Evolutionary conservation across 2,888 invertebrate genomes (phyloP), one percentile per base, ranked within the genome.

Genomic region (Drosophila rellima): DNA sequence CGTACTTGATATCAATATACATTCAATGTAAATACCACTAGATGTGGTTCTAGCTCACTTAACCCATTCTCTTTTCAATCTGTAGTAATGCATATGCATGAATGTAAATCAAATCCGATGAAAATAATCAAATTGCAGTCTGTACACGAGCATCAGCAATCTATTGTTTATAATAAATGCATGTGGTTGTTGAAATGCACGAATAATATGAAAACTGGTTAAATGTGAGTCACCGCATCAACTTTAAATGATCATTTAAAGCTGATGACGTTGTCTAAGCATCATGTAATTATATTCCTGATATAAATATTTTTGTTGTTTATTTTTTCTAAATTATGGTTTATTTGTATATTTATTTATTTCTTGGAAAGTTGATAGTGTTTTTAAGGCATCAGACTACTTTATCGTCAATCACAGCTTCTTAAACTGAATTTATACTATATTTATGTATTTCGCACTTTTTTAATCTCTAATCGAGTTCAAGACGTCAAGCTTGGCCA

Each of bases 141-240:
- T 42, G 42, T 42, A 44, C 42, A 42, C 31, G 48, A 48, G 48
- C 48, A 45, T 2, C 31, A 42, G 18, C 11, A 7, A 8, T 3
- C 42, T 33, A 39, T 66, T 74, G 70, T 59, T 70, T 72, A 74
- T 10, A 54, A 33, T 15, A 39, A 51, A 45, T 59, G 40, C 54
- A 67, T 33, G 29, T 31, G 31, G n/a, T 8, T 4, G n/a, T n/a
- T 26, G n/a, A 13, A 44, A 15, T 23, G 37, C 0, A 13, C 33
- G 17, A 13, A 11, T 40, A 37, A 20, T 29, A 20, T 13, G 33
- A 45, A 60, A 56, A 29, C 6, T 26, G 29, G 20, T 52, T 56
- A n/a, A 10, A 1, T 31, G 13, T 71, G 71, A 71, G n/a, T 71
- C 69, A 71, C 45, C n/a, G 15, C 10, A 39, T 11, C 33, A 18